Conservation (phyloP, 2,888 invertebrate genomes). For the Endomychus coccineus region DNA sequence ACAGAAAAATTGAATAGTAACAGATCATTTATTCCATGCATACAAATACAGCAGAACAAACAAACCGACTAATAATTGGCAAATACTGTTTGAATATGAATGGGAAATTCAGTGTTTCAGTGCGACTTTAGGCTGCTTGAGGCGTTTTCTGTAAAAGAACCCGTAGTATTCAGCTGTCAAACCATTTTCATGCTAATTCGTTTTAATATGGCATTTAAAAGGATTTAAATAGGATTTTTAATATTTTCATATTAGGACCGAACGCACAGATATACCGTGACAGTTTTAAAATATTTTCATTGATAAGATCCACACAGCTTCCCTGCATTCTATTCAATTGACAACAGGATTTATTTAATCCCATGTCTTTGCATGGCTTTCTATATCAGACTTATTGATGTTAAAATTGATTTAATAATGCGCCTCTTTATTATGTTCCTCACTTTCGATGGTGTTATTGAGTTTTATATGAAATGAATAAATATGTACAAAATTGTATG, state of each 20-base stretch:
- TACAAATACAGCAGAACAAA: constrained; percentile 43
- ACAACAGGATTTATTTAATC: constrained; percentile 29
- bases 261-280: constrained; percentile 25
- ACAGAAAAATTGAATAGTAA: constrained; percentile 31
- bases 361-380: constrained; percentile 9
- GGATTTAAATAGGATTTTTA: constrained; percentile 41
- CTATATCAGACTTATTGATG: too few relatives aligned
- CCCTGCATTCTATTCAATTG: constrained; percentile 20
- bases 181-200: constrained; percentile 44
- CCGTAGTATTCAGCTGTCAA: constrained; percentile 42
- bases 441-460: too few relatives aligned
- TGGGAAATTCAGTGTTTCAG: constrained; percentile 33
- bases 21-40: constrained; percentile 43
- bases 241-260: constrained; percentile 41
- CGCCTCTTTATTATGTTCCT: too few relatives aligned
- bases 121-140: constrained; percentile 29
- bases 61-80: constrained; percentile 44
- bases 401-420: too few relatives aligned
- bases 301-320: constrained; percentile 30
- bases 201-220: constrained; percentile 42
- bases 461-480: too few relatives aligned
- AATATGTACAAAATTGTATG: too few relatives aligned
- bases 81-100: constrained; percentile 33
- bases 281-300: constrained; percentile 34
- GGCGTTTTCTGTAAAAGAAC: constrained; percentile 33